These are phyloP conservation scores for Ischnura elegans DNA, from an alignment of 2,888 invertebrate species.

Conservation along the genomic window DNA sequence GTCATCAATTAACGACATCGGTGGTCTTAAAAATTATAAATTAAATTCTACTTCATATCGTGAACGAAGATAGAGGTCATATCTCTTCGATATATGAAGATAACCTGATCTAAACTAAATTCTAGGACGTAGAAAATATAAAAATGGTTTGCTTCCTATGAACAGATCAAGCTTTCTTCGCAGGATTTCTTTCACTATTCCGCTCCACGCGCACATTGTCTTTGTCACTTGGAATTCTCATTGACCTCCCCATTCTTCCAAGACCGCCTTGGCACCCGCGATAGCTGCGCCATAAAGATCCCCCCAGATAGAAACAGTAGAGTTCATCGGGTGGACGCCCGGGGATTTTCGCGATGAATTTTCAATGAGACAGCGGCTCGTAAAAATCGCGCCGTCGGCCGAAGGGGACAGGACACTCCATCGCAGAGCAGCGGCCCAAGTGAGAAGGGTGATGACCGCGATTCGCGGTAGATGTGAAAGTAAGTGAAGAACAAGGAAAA, in stretches of 20 bases:
- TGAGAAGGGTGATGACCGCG: too few relatives aligned
- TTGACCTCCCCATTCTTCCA: neutral
- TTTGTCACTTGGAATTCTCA: neutral
- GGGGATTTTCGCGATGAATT: slow-evolving; percentile 18
- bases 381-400: slow-evolving; percentile 12
- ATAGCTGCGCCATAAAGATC: neutral
- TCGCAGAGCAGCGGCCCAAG: neutral
- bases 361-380: slow-evolving; percentile 15
- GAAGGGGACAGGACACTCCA: neutral
- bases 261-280: neutral
- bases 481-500: too few relatives aligned
- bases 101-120: too few relatives aligned
- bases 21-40: too few relatives aligned
- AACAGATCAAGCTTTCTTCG: neutral
- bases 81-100: too few relatives aligned
- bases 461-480: neutral
- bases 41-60: too few relatives aligned
- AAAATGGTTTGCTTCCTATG: too few relatives aligned
- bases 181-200: neutral
- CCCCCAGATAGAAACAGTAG: neutral
- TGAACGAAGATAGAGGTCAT: too few relatives aligned
- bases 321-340: neutral
- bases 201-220: neutral
- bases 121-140: too few relatives aligned
- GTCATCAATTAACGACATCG: too few relatives aligned